A percentile compares a stretch with the other conserved stretches of the same genome.
Conservation (phyloP, 2,888 invertebrate species). For the Petrolisthes cinctipes region DNA sequence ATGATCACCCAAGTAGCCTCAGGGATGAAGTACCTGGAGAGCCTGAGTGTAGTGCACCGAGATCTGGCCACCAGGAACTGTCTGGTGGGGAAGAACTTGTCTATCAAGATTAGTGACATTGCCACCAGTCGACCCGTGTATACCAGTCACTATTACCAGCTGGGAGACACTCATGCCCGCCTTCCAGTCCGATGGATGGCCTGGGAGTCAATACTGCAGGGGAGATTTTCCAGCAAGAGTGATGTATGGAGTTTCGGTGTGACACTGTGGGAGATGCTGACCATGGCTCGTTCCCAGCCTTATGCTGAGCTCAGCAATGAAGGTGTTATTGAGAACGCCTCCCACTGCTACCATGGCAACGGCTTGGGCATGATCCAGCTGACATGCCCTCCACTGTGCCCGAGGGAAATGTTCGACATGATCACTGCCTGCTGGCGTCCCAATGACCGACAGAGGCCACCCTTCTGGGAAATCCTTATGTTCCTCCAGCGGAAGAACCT, state of each 20-base stretch:
- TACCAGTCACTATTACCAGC: slow-evolving; percentile 82
- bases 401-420: slow-evolving; percentile 88
- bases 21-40: slow-evolving; percentile 91
- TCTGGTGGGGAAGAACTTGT: slow-evolving; percentile 81
- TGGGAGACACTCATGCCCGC: slow-evolving; percentile 76
- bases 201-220: slow-evolving; percentile 88
- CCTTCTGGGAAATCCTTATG: slow-evolving; percentile 88
- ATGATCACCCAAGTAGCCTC: slow-evolving; percentile 90
- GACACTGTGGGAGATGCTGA: slow-evolving; percentile 88
- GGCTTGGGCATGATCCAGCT: slow-evolving; percentile 76
- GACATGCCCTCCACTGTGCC: slow-evolving; percentile 82
- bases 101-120: slow-evolving; percentile 82
- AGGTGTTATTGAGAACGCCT: slow-evolving; percentile 85
- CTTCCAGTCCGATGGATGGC: slow-evolving; percentile 91
- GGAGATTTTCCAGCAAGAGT: slow-evolving; percentile 85
- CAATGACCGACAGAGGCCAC: slow-evolving; percentile 83
- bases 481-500: slow-evolving; percentile 84
- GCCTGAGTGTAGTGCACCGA: slow-evolving; percentile 85
- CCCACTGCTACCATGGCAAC: slow-evolving; percentile 82
- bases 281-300: slow-evolving; percentile 85
- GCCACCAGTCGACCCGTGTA: slow-evolving; percentile 81
- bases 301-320: slow-evolving; percentile 84
- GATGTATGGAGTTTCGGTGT: slow-evolving; percentile 92
- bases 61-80: slow-evolving; percentile 90
- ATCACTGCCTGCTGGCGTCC: slow-evolving; percentile 93